Evolutionary conservation across 2,113 vertebrate genomes (phyloP).

Genomic region (Gobiocypris rarus): DNA sequence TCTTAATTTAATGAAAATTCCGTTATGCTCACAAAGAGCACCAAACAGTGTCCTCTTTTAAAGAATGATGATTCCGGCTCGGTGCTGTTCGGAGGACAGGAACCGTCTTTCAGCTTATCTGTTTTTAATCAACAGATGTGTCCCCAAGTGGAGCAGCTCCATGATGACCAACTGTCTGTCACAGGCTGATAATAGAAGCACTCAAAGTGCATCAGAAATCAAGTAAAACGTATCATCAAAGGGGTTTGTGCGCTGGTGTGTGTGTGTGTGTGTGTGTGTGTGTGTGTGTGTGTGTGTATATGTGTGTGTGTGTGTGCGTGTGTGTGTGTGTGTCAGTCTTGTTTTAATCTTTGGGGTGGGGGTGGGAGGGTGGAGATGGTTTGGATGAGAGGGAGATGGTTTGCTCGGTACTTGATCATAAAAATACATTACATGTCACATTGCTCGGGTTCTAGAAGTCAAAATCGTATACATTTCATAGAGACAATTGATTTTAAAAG

Average conservation of each 20-base stretch:
- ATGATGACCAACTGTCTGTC: constrained; percentile 24
- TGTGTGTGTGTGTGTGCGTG: not conserved
- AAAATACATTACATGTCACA: too few species aligned
- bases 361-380: too few species aligned
- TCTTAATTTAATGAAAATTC: not conserved
- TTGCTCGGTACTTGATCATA: too few species aligned
- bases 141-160: not conserved
- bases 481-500: too few species aligned
- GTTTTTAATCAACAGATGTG: constrained; percentile 33
- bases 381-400: too few species aligned
- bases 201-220: constrained; percentile 1
- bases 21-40: not conserved
- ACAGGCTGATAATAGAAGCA: constrained; percentile 24
- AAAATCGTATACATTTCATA: too few species aligned
- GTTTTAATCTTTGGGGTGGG: too few species aligned
- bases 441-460: too few species aligned
- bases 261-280: too few species aligned
- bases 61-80: not conserved
- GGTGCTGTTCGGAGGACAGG: not conserved
- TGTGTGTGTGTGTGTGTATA: too few species aligned
- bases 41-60: not conserved
- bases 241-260: not conserved
- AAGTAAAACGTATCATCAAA: not conserved
- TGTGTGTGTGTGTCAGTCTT: too few species aligned
- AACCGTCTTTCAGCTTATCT: constrained; percentile 3